Percentiles rank a stretch among this genome's conserved stretches.
Evolutionary conservation across 2,113 vertebrate species (phyloP).

Genomic region (Eptesicus fuscus): DNA sequence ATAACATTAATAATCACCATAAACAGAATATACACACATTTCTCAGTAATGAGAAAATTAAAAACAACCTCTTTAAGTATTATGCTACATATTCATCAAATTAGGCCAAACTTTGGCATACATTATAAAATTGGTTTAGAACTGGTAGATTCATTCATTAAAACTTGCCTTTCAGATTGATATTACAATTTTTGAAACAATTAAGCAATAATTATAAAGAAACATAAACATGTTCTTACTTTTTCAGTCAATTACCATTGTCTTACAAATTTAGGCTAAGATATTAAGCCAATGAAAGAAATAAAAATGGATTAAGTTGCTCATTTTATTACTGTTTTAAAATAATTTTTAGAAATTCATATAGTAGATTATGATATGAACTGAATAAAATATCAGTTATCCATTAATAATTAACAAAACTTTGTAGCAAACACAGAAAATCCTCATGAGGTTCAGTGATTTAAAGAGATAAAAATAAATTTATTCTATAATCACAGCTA

Average conservation of each 20-base stretch:
- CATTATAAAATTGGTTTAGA: no score
- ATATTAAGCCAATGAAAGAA: background rate
- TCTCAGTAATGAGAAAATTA: no score
- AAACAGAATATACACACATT: no score
- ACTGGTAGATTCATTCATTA: no score
- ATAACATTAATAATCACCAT: no score
- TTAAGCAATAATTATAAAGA: background rate
- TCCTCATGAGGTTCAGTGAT: background rate
- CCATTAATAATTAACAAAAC: background rate
- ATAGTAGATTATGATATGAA: background rate
- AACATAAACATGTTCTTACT: background rate
- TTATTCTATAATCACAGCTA: background rate
- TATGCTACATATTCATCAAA: no score
- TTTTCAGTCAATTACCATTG: background rate
- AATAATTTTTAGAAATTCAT: background rate
- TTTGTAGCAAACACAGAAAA: background rate
- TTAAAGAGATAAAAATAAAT: background rate
- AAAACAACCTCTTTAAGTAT: no score
- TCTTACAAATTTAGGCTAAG: background rate
- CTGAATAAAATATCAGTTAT: background rate
- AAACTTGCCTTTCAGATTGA: no score
- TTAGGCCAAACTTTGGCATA: no score
- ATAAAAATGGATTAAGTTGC: background rate
- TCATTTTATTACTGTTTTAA: background rate
- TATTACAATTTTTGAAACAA: no score